A percentile compares a stretch with the other conserved stretches of the same genome.
These are phyloP conservation scores for Chinchilla lanigera DNA, from an alignment of 2,113 vertebrate species.

Conservation along the genomic window DNA sequence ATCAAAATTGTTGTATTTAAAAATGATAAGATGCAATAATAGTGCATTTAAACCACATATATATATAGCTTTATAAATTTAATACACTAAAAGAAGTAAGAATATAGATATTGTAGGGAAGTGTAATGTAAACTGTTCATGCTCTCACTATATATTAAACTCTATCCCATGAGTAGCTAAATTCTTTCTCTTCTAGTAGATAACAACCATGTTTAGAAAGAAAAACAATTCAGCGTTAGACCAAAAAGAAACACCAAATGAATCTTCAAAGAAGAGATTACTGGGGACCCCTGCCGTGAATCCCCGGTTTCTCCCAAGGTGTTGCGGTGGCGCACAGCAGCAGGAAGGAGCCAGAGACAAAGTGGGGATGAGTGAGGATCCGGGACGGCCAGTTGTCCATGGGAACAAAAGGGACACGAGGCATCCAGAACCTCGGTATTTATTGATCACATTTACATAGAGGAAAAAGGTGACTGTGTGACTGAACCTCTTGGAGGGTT, in stretches of 20 bases:
- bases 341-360: background rate
- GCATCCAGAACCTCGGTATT: background rate
- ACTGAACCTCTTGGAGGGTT: background rate
- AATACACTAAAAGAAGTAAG: background rate
- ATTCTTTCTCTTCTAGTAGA: background rate
- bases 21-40: background rate
- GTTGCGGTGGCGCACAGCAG: background rate
- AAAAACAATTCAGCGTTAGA: background rate
- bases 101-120: background rate
- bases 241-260: background rate
- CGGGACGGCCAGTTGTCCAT: too few species aligned
- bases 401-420: background rate
- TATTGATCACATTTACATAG: background rate
- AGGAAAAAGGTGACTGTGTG: background rate
- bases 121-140: background rate
- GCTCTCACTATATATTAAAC: background rate
- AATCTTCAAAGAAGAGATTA: background rate
- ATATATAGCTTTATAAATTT: background rate
- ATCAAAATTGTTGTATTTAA: background rate
- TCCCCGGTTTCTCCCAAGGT: background rate
- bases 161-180: background rate
- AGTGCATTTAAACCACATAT: background rate
- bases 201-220: background rate
- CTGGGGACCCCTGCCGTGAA: background rate
- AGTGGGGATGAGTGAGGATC: background rate